phyloP scores from a whole-genome alignment of 2,888 invertebrate species.

The Noctua janthe region DNA sequence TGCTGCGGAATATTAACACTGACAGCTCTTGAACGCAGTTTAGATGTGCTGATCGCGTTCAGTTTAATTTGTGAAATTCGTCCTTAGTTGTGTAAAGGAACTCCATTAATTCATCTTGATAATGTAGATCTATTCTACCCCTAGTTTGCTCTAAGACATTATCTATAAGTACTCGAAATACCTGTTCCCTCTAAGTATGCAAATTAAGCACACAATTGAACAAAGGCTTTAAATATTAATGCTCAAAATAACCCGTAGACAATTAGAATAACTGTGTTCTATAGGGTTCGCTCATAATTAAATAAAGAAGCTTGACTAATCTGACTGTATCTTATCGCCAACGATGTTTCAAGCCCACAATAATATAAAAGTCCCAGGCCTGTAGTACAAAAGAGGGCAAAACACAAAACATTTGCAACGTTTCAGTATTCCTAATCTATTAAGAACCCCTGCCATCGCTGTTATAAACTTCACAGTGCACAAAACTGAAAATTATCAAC shows the following conservation, averaged over 20 bases:
- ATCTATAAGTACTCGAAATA: conserved; percentile 38
- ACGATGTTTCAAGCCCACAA: not conserved
- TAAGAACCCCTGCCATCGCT: not conserved
- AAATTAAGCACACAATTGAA: conserved; percentile 57
- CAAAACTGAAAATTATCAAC: conserved; percentile 57
- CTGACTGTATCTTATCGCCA: not conserved
- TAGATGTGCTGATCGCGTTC: not conserved
- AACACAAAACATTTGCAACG: not conserved
- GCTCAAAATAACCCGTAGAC: conserved; percentile 49
- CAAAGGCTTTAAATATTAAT: conserved; percentile 53
- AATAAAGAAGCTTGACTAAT: not conserved
- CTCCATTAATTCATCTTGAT: conserved; percentile 17
- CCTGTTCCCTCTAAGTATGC: conserved; percentile 48
- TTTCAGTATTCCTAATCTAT: conserved; percentile 20
- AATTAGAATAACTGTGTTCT: conserved; percentile 48
- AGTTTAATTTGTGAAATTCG: not conserved
- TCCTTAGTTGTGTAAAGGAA: not conserved
- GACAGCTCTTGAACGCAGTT: not conserved
- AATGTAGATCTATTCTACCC: conserved; percentile 7
- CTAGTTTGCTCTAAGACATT: conserved; percentile 27
- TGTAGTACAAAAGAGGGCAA: not conserved
- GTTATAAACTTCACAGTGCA: conserved; percentile 35
- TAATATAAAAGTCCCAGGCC: not conserved
- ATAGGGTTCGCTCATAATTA: conserved; percentile 34
- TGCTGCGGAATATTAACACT: not conserved